Conservation (phyloP, 2,113 vertebrate species). For the Isurus oxyrinchus region DNA sequence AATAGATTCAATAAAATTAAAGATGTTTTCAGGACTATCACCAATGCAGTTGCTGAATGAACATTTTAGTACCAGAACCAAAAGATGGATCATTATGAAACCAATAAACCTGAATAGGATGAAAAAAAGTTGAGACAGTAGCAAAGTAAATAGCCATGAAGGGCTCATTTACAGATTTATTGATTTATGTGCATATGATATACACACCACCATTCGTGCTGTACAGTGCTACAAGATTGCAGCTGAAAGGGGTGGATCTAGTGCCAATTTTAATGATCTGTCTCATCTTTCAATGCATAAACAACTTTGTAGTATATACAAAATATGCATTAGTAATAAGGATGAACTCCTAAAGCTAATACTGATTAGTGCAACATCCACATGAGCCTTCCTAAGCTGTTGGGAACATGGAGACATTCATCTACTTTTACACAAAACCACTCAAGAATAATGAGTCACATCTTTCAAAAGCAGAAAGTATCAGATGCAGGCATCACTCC, state of each 20-base stretch:
- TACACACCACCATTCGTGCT: background rate
- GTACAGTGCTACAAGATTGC: background rate
- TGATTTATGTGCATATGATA: background rate
- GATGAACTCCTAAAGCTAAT: background rate
- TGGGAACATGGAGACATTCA: background rate
- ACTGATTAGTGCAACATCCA: background rate
- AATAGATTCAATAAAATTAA: background rate
- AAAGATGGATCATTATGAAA: background rate
- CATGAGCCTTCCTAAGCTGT: background rate
- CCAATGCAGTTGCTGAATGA: background rate
- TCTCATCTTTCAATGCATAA: background rate
- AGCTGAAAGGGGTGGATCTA: background rate
- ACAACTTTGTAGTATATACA: background rate
- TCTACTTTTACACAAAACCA: background rate
- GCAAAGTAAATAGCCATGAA: background rate
- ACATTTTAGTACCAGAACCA: background rate
- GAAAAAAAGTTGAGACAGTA: background rate
- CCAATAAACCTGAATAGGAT: background rate
- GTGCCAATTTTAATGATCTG: background rate
- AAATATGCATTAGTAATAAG: background rate
- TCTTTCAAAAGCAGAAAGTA: background rate
- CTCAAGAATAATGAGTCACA: background rate
- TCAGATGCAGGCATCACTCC: background rate
- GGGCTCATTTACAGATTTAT: background rate
- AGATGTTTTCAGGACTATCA: background rate